Evolutionary conservation across 2,888 invertebrate genomes (phyloP).

Genomic region (Julus scandinavius): DNA sequence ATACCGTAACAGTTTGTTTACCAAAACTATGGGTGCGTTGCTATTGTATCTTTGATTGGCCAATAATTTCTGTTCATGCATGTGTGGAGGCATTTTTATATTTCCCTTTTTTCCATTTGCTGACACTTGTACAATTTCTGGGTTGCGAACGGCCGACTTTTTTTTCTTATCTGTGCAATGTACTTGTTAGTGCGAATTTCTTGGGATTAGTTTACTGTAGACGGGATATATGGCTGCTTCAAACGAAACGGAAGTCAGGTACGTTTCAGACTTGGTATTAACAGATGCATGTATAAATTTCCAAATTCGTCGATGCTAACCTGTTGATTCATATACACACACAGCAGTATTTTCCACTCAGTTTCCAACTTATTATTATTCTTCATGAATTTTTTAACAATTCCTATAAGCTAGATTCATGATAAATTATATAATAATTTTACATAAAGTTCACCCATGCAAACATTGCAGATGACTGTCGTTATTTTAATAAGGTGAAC

Average conservation of each 20-base stretch:
- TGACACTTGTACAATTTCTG: neutral
- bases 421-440: neutral
- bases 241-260: neutral
- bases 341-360: neutral
- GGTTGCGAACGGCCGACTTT: constrained; percentile 21
- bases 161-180: neutral
- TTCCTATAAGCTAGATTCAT: neutral
- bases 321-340: neutral
- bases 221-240: constrained; percentile 25
- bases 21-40: constrained; percentile 33
- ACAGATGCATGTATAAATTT: neutral
- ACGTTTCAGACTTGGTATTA: neutral
- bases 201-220: neutral
- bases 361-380: too few relatives aligned
- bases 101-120: neutral
- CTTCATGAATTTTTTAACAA: too few relatives aligned
- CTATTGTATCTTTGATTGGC: constrained; percentile 33
- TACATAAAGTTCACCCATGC: too few relatives aligned
- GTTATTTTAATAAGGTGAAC: too few relatives aligned
- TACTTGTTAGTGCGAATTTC: neutral
- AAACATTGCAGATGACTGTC: too few relatives aligned
- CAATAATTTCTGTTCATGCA: constrained; percentile 1
- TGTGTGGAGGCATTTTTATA: constrained; percentile 18
- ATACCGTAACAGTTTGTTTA: constrained; percentile 33
- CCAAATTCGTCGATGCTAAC: neutral